Percentiles rank a stretch among this genome's conserved stretches.
phyloP scores from a whole-genome alignment of 2,888 invertebrate species.

The Meteorus colon region DNA sequence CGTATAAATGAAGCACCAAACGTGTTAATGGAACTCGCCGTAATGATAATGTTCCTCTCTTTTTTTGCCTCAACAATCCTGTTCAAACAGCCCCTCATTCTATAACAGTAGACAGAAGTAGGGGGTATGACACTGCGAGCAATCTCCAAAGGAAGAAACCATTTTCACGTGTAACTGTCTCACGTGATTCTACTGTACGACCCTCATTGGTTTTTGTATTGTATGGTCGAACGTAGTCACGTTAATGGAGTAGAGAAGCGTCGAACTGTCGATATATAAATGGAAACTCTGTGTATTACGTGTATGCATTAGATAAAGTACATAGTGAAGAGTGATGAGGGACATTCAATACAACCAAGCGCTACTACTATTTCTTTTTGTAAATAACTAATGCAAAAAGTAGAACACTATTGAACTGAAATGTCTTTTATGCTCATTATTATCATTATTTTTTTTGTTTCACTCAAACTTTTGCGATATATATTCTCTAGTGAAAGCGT shows the following conservation, averaged over 20 bases:
- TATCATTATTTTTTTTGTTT: background rate
- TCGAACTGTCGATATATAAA: background rate
- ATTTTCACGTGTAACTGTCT: conserved; percentile 13
- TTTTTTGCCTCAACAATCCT: background rate
- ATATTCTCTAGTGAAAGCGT: background rate
- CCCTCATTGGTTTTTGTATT: conserved; percentile 15
- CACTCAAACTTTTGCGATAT: background rate
- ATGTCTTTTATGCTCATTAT: background rate
- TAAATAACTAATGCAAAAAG: background rate
- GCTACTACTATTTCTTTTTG: background rate
- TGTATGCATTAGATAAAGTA: background rate
- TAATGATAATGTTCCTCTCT: conserved; percentile 23
- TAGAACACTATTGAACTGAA: background rate
- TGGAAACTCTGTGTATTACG: background rate
- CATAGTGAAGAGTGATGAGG: background rate
- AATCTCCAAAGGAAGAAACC: conserved; percentile 11
- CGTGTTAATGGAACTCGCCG: conserved; percentile 25
- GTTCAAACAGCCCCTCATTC: conserved; percentile 27
- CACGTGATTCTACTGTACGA: conserved; percentile 10
- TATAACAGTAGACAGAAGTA: no score
- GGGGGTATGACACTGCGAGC: background rate
- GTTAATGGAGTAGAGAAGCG: conserved; percentile 10
- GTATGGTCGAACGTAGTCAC: background rate
- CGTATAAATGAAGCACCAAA: conserved; percentile 25
- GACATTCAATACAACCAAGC: background rate